Conservation (phyloP, 2,113 vertebrate genomes). For the Nestor notabilis region DNA sequence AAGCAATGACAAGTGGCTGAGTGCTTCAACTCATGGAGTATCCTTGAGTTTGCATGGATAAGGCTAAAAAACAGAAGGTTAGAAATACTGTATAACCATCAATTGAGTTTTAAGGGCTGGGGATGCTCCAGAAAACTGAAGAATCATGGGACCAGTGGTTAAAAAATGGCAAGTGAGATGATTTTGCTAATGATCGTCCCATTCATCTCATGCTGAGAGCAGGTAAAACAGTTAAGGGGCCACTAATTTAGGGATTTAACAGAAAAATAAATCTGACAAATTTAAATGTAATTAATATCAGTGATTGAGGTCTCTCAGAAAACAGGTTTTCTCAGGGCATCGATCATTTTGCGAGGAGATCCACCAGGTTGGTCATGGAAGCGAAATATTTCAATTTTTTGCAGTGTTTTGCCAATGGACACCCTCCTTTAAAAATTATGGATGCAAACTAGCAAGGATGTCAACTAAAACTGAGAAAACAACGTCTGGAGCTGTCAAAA, state of each 20-base stretch:
- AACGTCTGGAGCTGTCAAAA: neutral
- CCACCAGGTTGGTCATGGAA: neutral
- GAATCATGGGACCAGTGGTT: rapidly evolving
- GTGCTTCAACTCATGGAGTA: rapidly evolving
- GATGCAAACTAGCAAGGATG: neutral
- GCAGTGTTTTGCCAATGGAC: neutral
- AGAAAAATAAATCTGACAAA: neutral
- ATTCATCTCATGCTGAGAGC: neutral
- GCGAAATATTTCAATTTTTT: neutral
- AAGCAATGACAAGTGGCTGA: neutral
- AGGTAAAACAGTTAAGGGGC: neutral
- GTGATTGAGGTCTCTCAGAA: neutral
- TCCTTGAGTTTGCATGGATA: neutral
- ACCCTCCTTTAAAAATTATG: neutral
- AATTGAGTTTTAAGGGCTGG: neutral
- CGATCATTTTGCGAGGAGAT: neutral
- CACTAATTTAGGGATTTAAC: neutral
- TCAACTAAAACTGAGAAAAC: neutral
- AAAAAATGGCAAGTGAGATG: neutral
- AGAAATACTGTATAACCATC: neutral
- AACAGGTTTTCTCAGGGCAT: neutral
- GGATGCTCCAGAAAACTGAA: neutral
- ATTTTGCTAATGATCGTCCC: neutral
- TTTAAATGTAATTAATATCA: neutral
- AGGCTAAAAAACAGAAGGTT: neutral